Evolutionary conservation across 2,888 invertebrate species (phyloP).

Genomic region (Oxycera nigricornis): DNA sequence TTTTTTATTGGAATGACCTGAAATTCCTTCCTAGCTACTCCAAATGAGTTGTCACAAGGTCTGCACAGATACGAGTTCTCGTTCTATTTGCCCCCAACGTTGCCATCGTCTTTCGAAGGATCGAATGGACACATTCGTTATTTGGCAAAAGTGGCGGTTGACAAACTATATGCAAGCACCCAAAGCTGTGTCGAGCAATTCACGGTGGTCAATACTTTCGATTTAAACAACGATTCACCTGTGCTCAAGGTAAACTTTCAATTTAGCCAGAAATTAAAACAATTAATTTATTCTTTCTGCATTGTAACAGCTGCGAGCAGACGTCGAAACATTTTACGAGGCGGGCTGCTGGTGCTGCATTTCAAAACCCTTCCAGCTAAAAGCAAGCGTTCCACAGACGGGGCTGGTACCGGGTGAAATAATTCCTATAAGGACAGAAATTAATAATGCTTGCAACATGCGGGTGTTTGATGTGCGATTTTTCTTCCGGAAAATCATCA

Average conservation of each 20-base stretch:
- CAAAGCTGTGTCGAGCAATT: conserved; percentile 70
- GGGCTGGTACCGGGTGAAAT: conserved; percentile 40
- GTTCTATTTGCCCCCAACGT: conserved; percentile 61
- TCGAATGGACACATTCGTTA: conserved; percentile 63
- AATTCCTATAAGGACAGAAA: conserved; percentile 55
- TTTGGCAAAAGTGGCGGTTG: conserved; percentile 66
- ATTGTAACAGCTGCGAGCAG: conserved; percentile 54
- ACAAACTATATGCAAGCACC: conserved; percentile 67
- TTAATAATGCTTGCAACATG: conserved; percentile 65
- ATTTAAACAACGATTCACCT: conserved; percentile 68
- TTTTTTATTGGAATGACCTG: not conserved
- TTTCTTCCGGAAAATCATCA: conserved; percentile 61
- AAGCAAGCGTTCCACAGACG: conserved; percentile 57
- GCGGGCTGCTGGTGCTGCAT: conserved; percentile 39
- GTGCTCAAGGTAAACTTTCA: conserved; percentile 44
- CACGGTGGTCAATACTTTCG: conserved; percentile 77
- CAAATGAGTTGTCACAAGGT: conserved; percentile 60
- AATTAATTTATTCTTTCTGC: not conserved
- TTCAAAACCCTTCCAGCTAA: conserved; percentile 50
- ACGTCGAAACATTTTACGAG: conserved; percentile 40
- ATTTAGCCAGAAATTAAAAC: not conserved
- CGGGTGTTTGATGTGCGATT: conserved; percentile 60
- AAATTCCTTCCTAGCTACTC: conserved; percentile 48
- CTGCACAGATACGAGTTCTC: conserved; percentile 63
- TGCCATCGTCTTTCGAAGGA: conserved; percentile 63